These are phyloP conservation scores for Bostrychus sinensis DNA, from an alignment of 2,113 vertebrate genomes.

Conservation along the genomic window DNA sequence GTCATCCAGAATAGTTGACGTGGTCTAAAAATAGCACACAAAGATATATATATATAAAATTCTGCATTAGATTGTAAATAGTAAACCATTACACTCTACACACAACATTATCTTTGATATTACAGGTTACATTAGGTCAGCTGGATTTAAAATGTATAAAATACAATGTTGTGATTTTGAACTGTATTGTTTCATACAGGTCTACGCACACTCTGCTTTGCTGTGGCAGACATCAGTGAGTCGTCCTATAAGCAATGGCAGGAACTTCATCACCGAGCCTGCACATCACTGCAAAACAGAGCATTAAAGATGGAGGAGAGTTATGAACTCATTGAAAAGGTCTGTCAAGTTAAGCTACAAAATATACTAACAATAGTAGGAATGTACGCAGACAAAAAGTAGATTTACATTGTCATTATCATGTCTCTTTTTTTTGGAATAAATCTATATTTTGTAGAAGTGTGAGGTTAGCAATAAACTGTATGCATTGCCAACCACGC, in stretches of 20 bases:
- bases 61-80: not conserved
- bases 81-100: not conserved
- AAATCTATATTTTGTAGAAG: too few relatives aligned
- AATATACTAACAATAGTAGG: not conserved
- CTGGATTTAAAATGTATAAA: not conserved
- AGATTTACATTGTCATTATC: too few relatives aligned
- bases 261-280: conserved; percentile 85
- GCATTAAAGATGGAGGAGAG: conserved; percentile 94
- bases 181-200: conserved; percentile 73
- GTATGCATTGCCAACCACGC: not conserved
- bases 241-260: conserved; percentile 91
- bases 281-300: conserved; percentile 91
- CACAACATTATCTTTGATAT: not conserved
- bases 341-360: conserved; percentile 48
- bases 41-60: conserved; percentile 9
- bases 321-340: conserved; percentile 97
- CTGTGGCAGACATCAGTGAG: conserved; percentile 92
- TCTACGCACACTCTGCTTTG: conserved; percentile 93
- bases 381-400: too few relatives aligned
- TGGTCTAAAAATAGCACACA: conserved; percentile 53
- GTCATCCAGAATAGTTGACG: conserved; percentile 53
- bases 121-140: not conserved
- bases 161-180: not conserved
- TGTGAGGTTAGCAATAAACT: not conserved
- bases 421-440: too few relatives aligned